These are phyloP conservation scores for Poecilobothrus nobilitatus DNA, from an alignment of 2,888 invertebrate genomes.

Conservation along the genomic window DNA sequence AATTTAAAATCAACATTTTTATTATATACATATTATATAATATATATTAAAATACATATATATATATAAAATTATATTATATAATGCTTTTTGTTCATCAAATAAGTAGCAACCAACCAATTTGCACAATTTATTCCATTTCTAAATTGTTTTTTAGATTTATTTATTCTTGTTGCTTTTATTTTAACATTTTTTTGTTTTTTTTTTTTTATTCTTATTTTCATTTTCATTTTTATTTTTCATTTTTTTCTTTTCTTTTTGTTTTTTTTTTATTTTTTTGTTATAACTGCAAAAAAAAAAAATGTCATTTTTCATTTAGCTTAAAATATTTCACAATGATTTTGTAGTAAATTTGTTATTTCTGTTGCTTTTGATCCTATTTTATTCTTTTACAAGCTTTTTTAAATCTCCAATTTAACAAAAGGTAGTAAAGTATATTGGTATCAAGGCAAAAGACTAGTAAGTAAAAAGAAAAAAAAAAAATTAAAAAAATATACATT, in stretches of 20 bases:
- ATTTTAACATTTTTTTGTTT: too few species aligned
- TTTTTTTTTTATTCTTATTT: not conserved
- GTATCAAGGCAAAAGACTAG: not conserved
- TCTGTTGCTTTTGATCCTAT: not conserved
- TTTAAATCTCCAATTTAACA: conserved; percentile 1
- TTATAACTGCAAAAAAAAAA: not conserved
- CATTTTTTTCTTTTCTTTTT: not conserved
- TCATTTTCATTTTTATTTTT: not conserved
- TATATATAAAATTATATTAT: too few species aligned
- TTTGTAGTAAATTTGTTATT: not conserved
- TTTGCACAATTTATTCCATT: conserved; percentile 6
- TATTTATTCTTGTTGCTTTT: too few species aligned
- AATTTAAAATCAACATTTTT: not conserved
- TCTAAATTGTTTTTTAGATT: not conserved
- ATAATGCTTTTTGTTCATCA: too few species aligned
- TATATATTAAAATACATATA: too few species aligned
- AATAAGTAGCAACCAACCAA: not conserved
- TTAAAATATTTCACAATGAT: conserved; percentile 4
- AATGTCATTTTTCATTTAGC: conserved; percentile 6
- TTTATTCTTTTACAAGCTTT: too few species aligned
- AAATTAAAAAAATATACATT: too few species aligned
- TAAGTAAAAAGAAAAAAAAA: not conserved
- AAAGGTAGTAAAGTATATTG: not conserved
- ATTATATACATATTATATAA: too few species aligned
- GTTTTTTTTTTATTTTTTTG: not conserved